phyloP scores from a whole-genome alignment of 1,140 invertebrate species.

The Bombus polaris region DNA sequence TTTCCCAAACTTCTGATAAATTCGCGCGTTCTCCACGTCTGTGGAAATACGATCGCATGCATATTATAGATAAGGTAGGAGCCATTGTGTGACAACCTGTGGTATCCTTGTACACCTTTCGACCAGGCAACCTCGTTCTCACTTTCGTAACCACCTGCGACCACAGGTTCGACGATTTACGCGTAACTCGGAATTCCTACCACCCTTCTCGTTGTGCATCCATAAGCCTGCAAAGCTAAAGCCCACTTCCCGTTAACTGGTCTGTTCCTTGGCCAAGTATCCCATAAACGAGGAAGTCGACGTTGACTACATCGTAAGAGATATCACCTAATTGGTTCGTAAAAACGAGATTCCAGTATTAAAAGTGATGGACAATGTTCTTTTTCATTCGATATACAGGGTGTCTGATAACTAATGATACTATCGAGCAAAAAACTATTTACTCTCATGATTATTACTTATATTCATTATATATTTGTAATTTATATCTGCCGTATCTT shows the following conservation, averaged over 20 bases:
- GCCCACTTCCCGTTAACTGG: conserved; percentile 46
- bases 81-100: background rate
- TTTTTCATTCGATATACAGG: background rate
- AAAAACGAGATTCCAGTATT: background rate
- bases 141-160: conserved; percentile 27
- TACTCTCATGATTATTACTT: too few species aligned
- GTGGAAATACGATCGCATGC: background rate
- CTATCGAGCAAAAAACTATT: too few species aligned
- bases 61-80: background rate
- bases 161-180: conserved; percentile 24
- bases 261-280: conserved; percentile 13
- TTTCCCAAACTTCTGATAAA: background rate
- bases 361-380: background rate
- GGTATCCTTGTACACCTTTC: background rate
- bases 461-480: too few species aligned
- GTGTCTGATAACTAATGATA: background rate
- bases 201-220: conserved; percentile 4
- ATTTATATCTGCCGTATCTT: too few species aligned
- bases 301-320: background rate
- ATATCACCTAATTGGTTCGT: background rate
- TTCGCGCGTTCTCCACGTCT: background rate
- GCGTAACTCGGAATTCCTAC: background rate
- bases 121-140: background rate
- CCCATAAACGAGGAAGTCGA: conserved; percentile 31
- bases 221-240: conserved; percentile 44